A percentile compares a stretch with the other conserved stretches of the same genome.
These are phyloP conservation scores for Hafferia zeledoni DNA, from an alignment of 2,797 vertebrate genomes.

Conservation along the genomic window DNA sequence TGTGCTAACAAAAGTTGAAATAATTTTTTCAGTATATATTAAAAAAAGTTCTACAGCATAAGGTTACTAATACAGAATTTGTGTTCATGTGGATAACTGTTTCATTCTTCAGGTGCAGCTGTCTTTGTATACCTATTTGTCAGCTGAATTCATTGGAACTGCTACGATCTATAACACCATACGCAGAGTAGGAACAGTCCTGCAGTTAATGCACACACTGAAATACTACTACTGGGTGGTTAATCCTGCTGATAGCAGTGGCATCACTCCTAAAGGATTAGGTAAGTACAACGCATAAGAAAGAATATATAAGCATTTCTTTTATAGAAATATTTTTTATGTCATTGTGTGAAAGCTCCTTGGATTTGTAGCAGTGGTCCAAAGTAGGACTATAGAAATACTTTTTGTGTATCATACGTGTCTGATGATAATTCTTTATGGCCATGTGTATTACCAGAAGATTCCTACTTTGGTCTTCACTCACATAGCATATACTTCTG, in stretches of 20 bases:
- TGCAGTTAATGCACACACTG: constrained; percentile 95
- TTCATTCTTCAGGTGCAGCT: constrained; percentile 84
- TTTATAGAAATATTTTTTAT: not conserved
- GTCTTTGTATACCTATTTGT: constrained; percentile 91
- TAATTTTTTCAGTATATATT: not conserved
- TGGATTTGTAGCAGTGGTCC: not conserved
- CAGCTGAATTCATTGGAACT: constrained; percentile 95
- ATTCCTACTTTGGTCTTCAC: not conserved
- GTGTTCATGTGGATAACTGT: not conserved
- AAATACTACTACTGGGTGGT: constrained; percentile 98
- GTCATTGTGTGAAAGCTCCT: not conserved
- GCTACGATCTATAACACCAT: constrained; percentile 96
- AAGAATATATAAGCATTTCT: not conserved
- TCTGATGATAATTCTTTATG: not conserved
- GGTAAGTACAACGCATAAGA: constrained; percentile 75
- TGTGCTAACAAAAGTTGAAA: not conserved
- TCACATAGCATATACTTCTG: not conserved
- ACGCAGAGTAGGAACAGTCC: constrained; percentile 91
- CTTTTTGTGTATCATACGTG: not conserved
- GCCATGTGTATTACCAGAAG: not conserved
- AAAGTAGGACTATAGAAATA: not conserved
- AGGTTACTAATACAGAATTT: not conserved
- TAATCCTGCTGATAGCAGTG: constrained; percentile 92
- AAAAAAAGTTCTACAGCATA: rapidly evolving
- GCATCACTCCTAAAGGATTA: constrained; percentile 90